These are phyloP conservation scores for Micropterix aruncella DNA, from an alignment of 2,888 invertebrate genomes.

Conservation along the genomic window DNA sequence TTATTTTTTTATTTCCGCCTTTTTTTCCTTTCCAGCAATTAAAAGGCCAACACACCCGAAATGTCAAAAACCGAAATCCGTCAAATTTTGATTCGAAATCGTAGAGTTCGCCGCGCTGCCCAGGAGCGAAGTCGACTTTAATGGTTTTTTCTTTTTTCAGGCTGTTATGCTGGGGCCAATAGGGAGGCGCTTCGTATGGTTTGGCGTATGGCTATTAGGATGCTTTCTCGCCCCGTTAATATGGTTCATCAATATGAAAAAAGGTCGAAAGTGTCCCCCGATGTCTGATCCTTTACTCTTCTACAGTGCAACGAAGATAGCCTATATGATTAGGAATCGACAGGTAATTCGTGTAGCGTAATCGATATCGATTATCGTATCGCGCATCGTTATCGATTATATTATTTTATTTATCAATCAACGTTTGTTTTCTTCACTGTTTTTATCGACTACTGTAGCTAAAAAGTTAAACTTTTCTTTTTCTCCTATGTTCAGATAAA, in stretches of 20 bases:
- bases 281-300: slow-evolving; percentile 51
- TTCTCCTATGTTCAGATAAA: too few species aligned
- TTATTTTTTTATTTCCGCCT: too few species aligned
- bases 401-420: background rate
- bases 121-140: too few species aligned
- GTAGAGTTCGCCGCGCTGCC: too few species aligned
- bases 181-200: slow-evolving; percentile 38
- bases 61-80: too few species aligned
- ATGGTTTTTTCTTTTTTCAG: slow-evolving; percentile 32
- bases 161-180: slow-evolving; percentile 43
- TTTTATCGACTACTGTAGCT: too few species aligned
- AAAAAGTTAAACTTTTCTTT: too few species aligned
- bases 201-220: slow-evolving; percentile 41
- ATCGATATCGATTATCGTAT: background rate
- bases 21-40: too few species aligned
- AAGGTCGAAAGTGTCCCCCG: slow-evolving; percentile 46
- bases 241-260: slow-evolving; percentile 32
- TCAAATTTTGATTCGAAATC: too few species aligned
- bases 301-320: slow-evolving; percentile 52
- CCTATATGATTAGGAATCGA: slow-evolving; percentile 54
- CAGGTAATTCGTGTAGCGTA: too few species aligned
- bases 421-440: background rate
- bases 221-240: slow-evolving; percentile 39
- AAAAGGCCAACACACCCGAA: too few species aligned
- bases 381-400: background rate